phyloP scores from a whole-genome alignment of 2,888 invertebrate genomes.

The Mesorhabditis belari region DNA sequence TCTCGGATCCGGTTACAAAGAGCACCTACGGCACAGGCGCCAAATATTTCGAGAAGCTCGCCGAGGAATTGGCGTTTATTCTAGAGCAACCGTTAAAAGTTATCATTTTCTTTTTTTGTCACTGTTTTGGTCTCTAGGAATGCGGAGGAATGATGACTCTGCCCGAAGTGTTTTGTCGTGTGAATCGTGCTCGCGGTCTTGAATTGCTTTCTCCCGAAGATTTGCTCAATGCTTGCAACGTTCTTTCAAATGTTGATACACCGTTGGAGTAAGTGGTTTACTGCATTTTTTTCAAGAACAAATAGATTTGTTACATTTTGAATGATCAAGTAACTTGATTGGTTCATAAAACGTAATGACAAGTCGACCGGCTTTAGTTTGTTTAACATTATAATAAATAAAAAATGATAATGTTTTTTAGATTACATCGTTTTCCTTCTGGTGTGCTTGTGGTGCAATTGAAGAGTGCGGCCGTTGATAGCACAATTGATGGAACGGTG shows the following conservation, averaged over 20 bases:
- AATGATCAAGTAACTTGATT: not conserved
- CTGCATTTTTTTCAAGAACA: not conserved
- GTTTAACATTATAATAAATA: too few species aligned
- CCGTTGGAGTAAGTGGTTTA: constrained; percentile 53
- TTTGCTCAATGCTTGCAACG: constrained; percentile 76
- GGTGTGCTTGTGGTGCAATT: constrained; percentile 90
- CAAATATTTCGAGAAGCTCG: constrained; percentile 75
- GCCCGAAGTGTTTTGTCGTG: constrained; percentile 90
- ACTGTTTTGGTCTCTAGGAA: constrained; percentile 62
- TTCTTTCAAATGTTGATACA: constrained; percentile 53
- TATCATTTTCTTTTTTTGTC: constrained; percentile 7
- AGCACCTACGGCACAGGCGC: constrained; percentile 76
- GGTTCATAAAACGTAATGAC: too few species aligned
- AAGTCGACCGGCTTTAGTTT: too few species aligned
- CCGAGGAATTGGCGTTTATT: constrained; percentile 76
- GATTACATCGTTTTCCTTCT: constrained; percentile 77
- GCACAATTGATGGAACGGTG: constrained; percentile 54
- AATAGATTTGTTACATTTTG: not conserved
- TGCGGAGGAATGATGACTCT: constrained; percentile 92
- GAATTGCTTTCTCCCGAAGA: constrained; percentile 95
- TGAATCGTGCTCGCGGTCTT: constrained; percentile 89
- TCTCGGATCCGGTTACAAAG: constrained; percentile 93
- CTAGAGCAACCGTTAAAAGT: constrained; percentile 75
- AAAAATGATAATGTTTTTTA: constrained; percentile 44
- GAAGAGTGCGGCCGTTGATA: constrained; percentile 61